Conservation (phyloP, 1,140 invertebrate species). For the fruit fly (Drosophila melanogaster) region Release_6_plus_ISO1_MT NC_004354.4:14449001-14449500, state of each 20-base stretch:
- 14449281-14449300: slow-evolving; percentile 31
- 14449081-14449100: neutral
- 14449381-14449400: slow-evolving; percentile 68
- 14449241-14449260: neutral
- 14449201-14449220: neutral
- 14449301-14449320: slow-evolving; percentile 22
- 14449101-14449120: neutral
- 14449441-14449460: slow-evolving; percentile 1
- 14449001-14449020: too few relatives aligned
- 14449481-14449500: slow-evolving; percentile 26
- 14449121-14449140: neutral
- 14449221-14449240: slow-evolving; percentile 1
- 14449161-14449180: neutral
- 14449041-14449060: too few relatives aligned
- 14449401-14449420: slow-evolving; percentile 76
- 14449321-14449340: neutral
- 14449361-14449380: slow-evolving; percentile 38
- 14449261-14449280: slow-evolving; percentile 3
- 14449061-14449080: neutral
- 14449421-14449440: slow-evolving; percentile 61
- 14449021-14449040: too few relatives aligned
- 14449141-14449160: neutral
- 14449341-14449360: slow-evolving; percentile 28
- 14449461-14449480: slow-evolving; percentile 30
- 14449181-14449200: too few relatives aligned